phyloP scores from a whole-genome alignment of 1,140 invertebrate species.

The Tribolium madens region DNA sequence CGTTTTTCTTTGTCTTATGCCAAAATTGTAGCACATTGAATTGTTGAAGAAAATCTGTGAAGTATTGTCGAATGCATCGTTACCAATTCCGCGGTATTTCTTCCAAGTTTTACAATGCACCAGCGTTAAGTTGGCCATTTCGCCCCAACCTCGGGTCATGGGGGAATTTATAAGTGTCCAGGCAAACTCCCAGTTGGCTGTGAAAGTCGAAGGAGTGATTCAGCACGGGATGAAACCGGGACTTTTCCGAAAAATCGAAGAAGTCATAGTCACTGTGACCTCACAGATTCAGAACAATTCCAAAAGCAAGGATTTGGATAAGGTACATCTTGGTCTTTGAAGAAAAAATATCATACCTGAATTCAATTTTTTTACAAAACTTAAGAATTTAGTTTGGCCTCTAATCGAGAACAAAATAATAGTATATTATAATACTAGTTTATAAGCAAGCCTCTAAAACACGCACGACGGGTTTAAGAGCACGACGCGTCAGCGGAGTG shows the following conservation, averaged over 20 bases:
- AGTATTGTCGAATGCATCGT: conserved; percentile 74
- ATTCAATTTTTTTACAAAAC: no score
- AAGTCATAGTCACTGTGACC: conserved; percentile 78
- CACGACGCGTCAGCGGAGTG: no score
- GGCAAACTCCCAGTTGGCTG: conserved; percentile 81
- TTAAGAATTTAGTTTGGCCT: no score
- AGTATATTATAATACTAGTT: no score
- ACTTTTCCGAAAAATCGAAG: conserved; percentile 77
- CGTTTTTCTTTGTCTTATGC: conserved; percentile 14
- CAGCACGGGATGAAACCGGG: conserved; percentile 77
- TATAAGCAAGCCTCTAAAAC: no score
- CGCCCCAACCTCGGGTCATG: conserved; percentile 82
- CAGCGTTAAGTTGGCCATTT: conserved; percentile 83
- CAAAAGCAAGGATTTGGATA: conserved; percentile 60
- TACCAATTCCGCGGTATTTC: conserved; percentile 86
- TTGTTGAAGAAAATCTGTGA: conserved; percentile 76
- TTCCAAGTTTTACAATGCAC: conserved; percentile 91
- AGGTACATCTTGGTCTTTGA: no score
- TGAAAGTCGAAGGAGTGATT: conserved; percentile 90
- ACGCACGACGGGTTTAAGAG: no score
- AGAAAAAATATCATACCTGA: no score
- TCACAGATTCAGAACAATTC: conserved; percentile 69
- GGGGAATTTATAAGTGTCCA: conserved; percentile 83
- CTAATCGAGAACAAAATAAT: no score
- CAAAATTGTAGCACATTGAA: conserved; percentile 75